Evolutionary conservation across 1,140 invertebrate genomes (phyloP), one percentile per base, ranked within the genome.

Genomic region (Heliconius melpomene): DNA sequence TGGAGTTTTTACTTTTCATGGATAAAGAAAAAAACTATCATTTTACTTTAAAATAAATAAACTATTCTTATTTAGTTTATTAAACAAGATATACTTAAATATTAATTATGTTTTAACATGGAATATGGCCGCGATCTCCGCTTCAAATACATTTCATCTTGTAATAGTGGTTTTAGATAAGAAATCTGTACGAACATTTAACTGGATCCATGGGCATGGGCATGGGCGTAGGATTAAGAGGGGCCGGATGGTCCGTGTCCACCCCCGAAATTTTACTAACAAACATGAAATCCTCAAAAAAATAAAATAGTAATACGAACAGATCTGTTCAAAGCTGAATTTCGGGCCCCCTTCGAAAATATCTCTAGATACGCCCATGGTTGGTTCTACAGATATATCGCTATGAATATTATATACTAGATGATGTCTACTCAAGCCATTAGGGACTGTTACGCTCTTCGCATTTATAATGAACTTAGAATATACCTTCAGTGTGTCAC

Each of bases 401-500:
- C 38, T 72, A 72, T 72, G 16, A 36, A 72, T 72, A 72, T 72
- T 72, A 40, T 40, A 38, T 20, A 20, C 36, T 72, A 72, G 36
- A 72, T 72, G 71, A 38, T 72, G 36, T 72, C 71, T 72, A 72
- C 32, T 32, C 36, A 72, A 72, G 71, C 71, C 71, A 72, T 72
- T 72, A 72, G 71, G 36, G 71, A 72, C 60, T 18, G 60, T 38
- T 38, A 72, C 71, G 71, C 71, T 72, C 71, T 72, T 72, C 71
- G 29, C 60, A 66, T 77, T 77, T 40, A 77, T 66, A 71, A 38
- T 71, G n/a, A 23, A 75, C 60, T 26, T 70, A 23, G 23, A 77
- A 77, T 11, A 71, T 71, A 60, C 66, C 75, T 71, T 71, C 38
- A n/a, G 71, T 72, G 8, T 72, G 75, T 77, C 32, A 60, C 60